Evolutionary conservation across 2,888 invertebrate species (phyloP), one percentile per base, ranked within the genome.

Genomic region (Norana najaformis): DNA sequence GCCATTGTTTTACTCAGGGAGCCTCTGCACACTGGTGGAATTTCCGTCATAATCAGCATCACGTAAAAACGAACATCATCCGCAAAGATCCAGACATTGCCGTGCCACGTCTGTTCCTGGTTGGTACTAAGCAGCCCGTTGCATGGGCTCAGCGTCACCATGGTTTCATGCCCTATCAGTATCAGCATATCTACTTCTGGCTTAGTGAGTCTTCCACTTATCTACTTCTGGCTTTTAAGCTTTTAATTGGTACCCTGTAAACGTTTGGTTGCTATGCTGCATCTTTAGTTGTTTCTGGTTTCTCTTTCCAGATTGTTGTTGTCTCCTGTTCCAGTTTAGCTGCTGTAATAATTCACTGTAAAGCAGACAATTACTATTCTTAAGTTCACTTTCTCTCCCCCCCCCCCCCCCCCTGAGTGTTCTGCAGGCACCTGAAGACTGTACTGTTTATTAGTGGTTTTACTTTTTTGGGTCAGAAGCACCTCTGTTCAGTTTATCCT

Each of bases 11-110:
- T 8, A 20, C n/a, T 2, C 91, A 94, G 94, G 94, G 93, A 23
- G 94, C 94, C 0, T 94, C 94, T 14, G 93, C 94, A 30, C 93
- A 93, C 83, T 94, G 94, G 94, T 94, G 94, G 94, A 94, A 94
- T 90, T 94, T 93, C 91, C 92, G 94, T 20, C 94, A 94, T 91
- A 93, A 93, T 90, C 93, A 93, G 69, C 94, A 94, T 91, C 94
- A 94, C 90, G 93, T 94, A 23, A 94, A 94, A 90, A 94, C 94
- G 1, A 94, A 94, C 91, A 92, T 93, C 14, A 91, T 94, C 36
- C 92, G 91, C 38, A 94, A 94, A 90, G 94, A 94, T 90, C 94
- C 94, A 0, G 94, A 94, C 90, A 92, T 94, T 11, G 92, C 93
- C 41, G 89, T 94, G 18, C 93, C 93, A n/a, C 92, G 92, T 89